Base-by-base conservation (phyloP, 2,797 vertebrate species). In the Jordanella pulchra region DNA sequence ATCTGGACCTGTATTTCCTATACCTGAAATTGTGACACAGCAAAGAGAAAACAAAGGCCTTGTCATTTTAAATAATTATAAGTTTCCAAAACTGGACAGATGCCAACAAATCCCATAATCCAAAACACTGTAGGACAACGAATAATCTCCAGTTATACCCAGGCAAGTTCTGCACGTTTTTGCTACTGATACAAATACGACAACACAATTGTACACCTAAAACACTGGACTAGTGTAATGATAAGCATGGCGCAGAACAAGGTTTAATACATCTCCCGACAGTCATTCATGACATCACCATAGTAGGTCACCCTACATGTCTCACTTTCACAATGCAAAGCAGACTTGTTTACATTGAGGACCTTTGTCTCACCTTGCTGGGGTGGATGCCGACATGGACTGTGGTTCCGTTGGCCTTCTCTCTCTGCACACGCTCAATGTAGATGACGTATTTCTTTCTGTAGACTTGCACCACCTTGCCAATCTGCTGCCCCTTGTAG, bases 401-500 rank as follows among this genome's bases (percentile, higher is more conserved):
- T 30, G 96, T 96, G 47, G 97, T 97, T 87, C 97, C 97, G 0
- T 98, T 97, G n/a, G 97, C 97, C 93, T 97, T 98, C 91, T 98
- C 97, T n/a, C 95, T 95, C 92, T 98, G 97, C 45, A 97, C 97
- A 1, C 96, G 95, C 84, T 98, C 96, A 9, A 97, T 97, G 93
- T 97, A 97, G 93, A 98, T 97, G 75, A 97, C 97, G 0, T 97
- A 97, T 18, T 98, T 98, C 86, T 98, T 98, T 79, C 97, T 96
- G 94, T 97, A 98, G 71, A 98, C 97, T 91, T 97, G 97, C 70
- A 98, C 97, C 14, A 97, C 97, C 91, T 98, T 98, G 86, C 96
- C 96, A 0, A 98, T 97, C 87, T 99, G 97, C 91, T 99, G 97
- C 78, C 97, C 97, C 93, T 98, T 99, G 94, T 97, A 97, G 89